Conservation (phyloP, 2,113 vertebrate species). For the Dasyornis broadbenti region DNA sequence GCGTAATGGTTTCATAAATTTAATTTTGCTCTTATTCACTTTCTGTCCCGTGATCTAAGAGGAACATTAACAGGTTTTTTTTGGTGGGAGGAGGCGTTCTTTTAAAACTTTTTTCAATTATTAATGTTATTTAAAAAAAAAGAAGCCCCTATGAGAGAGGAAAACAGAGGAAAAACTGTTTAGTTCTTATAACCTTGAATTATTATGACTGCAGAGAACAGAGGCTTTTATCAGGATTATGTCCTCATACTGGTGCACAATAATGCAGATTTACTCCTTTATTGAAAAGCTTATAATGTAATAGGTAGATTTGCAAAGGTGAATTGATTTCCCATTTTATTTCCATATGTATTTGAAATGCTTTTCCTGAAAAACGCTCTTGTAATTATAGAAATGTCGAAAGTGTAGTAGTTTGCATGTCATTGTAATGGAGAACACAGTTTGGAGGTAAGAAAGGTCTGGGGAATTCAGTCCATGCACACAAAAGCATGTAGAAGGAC, state of each 20-base stretch:
- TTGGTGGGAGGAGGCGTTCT: accelerated
- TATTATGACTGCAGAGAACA: neutral
- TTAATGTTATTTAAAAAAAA: neutral
- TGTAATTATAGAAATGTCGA: neutral
- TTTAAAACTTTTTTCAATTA: neutral
- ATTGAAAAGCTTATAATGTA: neutral
- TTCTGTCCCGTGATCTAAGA: neutral
- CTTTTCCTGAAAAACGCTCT: neutral
- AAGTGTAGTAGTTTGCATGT: neutral
- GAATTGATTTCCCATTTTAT: neutral
- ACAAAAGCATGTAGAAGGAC: neutral
- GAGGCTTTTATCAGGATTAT: neutral
- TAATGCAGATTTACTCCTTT: neutral
- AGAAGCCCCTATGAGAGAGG: neutral
- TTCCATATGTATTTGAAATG: neutral
- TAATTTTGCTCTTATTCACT: neutral
- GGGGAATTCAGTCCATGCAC: neutral
- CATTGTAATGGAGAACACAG: neutral
- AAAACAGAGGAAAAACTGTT: neutral
- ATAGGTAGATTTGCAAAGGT: neutral
- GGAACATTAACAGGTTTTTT: neutral
- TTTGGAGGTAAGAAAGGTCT: neutral
- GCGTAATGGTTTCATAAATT: neutral
- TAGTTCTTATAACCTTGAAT: neutral
- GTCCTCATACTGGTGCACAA: neutral